Percentiles rank a stretch among this genome's conserved stretches.
Evolutionary conservation across 1,140 invertebrate genomes (phyloP).

Genomic region (Rhizoglyphus robini): DNA sequence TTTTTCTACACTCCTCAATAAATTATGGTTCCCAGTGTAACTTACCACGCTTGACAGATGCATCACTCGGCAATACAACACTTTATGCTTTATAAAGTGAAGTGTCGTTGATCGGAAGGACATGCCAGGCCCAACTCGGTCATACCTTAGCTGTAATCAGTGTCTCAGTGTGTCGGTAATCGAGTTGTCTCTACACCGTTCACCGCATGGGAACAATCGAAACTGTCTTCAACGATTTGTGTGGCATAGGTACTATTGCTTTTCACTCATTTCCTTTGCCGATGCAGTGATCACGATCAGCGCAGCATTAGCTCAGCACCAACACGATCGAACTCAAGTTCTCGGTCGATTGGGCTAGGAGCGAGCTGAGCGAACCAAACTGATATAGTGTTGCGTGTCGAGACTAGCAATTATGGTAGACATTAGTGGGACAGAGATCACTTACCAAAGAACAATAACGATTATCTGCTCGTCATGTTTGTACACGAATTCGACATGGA

Average conservation of each 20-base stretch:
- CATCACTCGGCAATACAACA: no score
- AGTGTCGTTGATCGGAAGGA: no score
- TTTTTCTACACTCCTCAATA: background rate
- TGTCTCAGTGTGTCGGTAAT: no score
- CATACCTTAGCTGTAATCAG: no score
- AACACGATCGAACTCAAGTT: background rate
- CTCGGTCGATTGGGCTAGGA: background rate
- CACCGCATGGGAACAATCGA: constrained; percentile 11
- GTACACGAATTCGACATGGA: background rate
- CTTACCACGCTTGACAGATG: no score
- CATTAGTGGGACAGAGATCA: background rate
- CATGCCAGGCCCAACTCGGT: no score
- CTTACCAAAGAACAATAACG: background rate
- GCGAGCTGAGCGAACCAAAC: background rate
- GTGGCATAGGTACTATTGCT: background rate
- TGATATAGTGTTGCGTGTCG: constrained; percentile 5
- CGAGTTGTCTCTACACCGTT: no score
- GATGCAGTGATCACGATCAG: no score
- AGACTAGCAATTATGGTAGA: background rate
- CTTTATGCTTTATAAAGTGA: no score
- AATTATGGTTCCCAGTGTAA: background rate
- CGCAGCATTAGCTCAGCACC: background rate
- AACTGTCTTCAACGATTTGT: background rate
- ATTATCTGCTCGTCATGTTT: constrained; percentile 9
- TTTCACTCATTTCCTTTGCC: constrained; percentile 1